Evolutionary conservation across 2,888 invertebrate genomes (phyloP), one percentile per base, ranked within the genome.

Genomic region (Nudaria mundana): DNA sequence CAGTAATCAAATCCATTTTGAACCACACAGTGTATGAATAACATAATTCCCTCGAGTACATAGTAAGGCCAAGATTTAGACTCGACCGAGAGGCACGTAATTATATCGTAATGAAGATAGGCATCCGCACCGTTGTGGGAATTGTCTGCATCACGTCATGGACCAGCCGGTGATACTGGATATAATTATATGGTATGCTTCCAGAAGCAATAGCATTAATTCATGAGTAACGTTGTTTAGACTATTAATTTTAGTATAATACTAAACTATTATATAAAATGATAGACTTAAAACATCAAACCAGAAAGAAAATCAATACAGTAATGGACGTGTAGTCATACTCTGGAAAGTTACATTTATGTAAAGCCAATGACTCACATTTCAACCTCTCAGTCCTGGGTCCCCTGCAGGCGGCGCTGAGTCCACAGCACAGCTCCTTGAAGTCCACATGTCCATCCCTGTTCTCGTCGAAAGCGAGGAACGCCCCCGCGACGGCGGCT

Each of bases 401-500:
- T 1, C 97, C 97, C 11, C 97, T 84, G 72, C 97, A 97, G 15
- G 97, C 97, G 0, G 97, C 97, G 41, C 97, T 97, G 16, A 98
- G 93, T 0, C 98, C 98, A 77, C 98, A 98, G 55, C 97, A 97
- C 65, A 98, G 91, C 85, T 98, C 98, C 80, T 97, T 97, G 70
- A 98, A 97, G 84, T 98, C 97, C 37, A 98, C 94, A 66, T 97
- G 96, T 4, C 94, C 95, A 76, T 98, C 97, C 11, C 94, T 87
- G 77, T 98, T 98, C 75, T 98, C 97, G 80, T 98, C 97, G 68
- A 98, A 94, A 1, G 97, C 97, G 53, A 91, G 90, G 75, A 98
- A 94, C 18, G 94, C 89, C 4, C 95, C 95, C 26, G 89, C 85
- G 43, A 94, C 91, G 7, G 94, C 93, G 30, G 92, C 91, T 31